Percentiles rank a stretch among this genome's conserved stretches.
Conservation (phyloP, 23 tunicate species). For the Styela clava region DNA sequence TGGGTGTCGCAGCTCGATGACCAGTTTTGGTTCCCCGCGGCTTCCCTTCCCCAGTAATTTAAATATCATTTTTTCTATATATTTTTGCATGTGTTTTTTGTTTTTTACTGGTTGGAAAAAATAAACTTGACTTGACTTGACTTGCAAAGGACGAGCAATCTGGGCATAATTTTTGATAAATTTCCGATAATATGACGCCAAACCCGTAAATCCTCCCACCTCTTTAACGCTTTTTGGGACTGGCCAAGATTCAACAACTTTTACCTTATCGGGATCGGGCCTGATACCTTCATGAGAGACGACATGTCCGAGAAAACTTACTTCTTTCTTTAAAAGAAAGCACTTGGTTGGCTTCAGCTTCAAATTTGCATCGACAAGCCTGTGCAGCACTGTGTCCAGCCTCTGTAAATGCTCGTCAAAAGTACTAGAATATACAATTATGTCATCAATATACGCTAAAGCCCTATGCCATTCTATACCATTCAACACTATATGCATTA, state of each 20-base stretch:
- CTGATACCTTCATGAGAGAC: background rate
- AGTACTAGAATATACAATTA: background rate
- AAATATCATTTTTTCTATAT: too few relatives aligned
- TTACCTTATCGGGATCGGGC: background rate
- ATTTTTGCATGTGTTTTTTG: too few relatives aligned
- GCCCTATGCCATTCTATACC: background rate
- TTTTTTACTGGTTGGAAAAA: too few relatives aligned
- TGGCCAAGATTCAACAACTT: background rate
- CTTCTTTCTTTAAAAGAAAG: background rate
- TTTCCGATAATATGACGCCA: background rate
- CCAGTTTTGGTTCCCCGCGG: too few relatives aligned
- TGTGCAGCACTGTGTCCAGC: conserved; percentile 8
- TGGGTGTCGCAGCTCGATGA: too few relatives aligned
- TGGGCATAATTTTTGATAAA: background rate
- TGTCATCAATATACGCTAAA: background rate
- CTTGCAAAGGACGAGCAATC: background rate
- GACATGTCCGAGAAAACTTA: background rate
- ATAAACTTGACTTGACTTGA: too few relatives aligned
- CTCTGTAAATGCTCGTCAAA: background rate
- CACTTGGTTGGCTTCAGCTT: background rate
- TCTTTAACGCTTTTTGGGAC: background rate
- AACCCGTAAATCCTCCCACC: conserved; percentile 1
- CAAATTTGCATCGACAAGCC: conserved; percentile 7
- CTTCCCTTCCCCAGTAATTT: too few relatives aligned
- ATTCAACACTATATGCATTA: conserved; percentile 1